A percentile compares a stretch with the other conserved stretches of the same genome.
Evolutionary conservation across 2,797 vertebrate genomes (phyloP).

Genomic region (Hydrolagus colliei): DNA sequence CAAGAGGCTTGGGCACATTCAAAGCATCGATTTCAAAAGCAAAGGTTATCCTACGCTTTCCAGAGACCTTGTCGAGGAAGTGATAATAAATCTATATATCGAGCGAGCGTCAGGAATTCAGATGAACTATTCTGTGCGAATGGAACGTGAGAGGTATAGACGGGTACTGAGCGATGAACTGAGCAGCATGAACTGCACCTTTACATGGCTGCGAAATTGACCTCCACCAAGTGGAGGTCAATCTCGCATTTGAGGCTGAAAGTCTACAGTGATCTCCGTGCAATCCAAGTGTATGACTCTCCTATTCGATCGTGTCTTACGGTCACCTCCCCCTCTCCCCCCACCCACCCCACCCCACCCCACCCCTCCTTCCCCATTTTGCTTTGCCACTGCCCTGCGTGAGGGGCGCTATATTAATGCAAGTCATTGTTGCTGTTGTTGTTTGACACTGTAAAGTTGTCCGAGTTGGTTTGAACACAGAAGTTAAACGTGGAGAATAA

Average conservation of each 20-base stretch:
- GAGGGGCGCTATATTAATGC: no score
- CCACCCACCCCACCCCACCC: no score
- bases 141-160: background rate
- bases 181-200: background rate
- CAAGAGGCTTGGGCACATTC: background rate
- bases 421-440: no score
- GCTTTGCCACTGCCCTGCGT: no score
- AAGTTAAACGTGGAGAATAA: background rate
- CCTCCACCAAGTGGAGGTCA: no score
- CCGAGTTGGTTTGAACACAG: background rate
- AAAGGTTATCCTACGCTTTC: background rate
- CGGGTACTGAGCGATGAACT: background rate
- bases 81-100: slow-evolving; percentile 12
- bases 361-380: no score
- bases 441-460: no score
- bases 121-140: background rate
- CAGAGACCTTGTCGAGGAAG: background rate
- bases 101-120: background rate
- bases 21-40: background rate
- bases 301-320: no score
- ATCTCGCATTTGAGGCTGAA: no score
- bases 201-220: background rate
- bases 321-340: no score
- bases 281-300: no score
- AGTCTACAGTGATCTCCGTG: no score